A percentile compares a stretch with the other conserved stretches of the same genome.
phyloP scores from a whole-genome alignment of 2,113 vertebrate genomes.

The Elanus axillaris region DNA sequence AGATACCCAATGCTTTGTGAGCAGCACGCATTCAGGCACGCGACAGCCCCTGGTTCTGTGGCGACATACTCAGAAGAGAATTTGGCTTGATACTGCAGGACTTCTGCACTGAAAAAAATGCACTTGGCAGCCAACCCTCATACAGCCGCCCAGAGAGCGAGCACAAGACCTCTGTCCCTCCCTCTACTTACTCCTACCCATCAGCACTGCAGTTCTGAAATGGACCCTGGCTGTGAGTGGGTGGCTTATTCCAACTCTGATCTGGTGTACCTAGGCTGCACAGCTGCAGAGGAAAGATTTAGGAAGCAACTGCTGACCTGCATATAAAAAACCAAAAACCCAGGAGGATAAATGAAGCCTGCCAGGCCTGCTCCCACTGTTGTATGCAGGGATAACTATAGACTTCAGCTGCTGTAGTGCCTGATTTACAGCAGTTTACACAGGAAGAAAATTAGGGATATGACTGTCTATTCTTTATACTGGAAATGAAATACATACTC shows the following conservation, averaged over 20 bases:
- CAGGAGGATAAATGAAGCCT: neutral
- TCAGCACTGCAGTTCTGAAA: neutral
- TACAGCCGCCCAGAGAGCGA: accelerated
- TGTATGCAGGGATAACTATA: neutral
- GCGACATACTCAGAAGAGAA: neutral
- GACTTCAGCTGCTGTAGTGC: neutral
- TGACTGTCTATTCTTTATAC: neutral
- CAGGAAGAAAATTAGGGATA: neutral
- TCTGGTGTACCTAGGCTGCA: neutral
- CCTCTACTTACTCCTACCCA: neutral
- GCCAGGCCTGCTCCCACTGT: neutral
- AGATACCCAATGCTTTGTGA: neutral
- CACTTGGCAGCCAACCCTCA: neutral
- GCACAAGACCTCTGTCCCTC: neutral
- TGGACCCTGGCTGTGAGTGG: neutral
- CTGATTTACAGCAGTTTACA: neutral
- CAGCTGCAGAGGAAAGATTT: neutral
- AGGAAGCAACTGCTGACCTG: neutral
- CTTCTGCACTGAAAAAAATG: neutral
- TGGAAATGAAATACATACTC: neutral
- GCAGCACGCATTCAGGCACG: neutral
- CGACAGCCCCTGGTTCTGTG: neutral
- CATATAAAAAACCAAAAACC: neutral
- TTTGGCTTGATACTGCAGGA: neutral
- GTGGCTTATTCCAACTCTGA: neutral